Evolutionary conservation across 2,888 invertebrate species (phyloP).

Genomic region (Flexamia atlantica): DNA sequence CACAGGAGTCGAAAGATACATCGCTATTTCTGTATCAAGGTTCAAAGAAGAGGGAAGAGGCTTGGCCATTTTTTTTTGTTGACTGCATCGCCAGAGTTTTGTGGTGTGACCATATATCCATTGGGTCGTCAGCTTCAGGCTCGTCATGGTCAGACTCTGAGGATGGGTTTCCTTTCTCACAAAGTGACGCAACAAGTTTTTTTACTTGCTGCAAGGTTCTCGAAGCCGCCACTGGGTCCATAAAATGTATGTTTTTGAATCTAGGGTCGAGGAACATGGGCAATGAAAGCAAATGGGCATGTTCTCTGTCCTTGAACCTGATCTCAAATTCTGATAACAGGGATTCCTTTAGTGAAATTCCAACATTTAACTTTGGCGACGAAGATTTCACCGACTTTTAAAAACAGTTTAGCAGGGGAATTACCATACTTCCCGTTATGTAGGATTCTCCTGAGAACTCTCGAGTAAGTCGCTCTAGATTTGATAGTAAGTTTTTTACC

Average conservation of each 20-base stretch:
- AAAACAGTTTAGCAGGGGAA: conserved; percentile 52
- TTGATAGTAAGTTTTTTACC: background rate
- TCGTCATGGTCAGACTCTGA: conserved; percentile 7
- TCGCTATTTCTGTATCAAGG: conserved; percentile 34
- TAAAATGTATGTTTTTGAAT: conserved; percentile 60
- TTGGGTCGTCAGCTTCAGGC: background rate
- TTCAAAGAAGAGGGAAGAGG: background rate
- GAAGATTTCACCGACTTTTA: background rate
- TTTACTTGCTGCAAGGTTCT: conserved; percentile 16
- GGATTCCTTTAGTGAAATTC: conserved; percentile 3
- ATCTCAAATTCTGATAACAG: background rate
- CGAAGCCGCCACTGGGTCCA: background rate
- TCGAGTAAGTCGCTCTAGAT: conserved; percentile 18
- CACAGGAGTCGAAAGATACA: conserved; percentile 60
- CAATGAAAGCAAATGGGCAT: background rate
- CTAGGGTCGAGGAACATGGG: conserved; percentile 38
- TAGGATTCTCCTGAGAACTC: conserved; percentile 41
- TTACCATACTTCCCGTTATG: conserved; percentile 27
- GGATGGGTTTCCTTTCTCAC: background rate
- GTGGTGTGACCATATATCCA: conserved; percentile 37
- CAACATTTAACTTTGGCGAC: background rate
- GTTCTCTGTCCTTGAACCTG: conserved; percentile 43
- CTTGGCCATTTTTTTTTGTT: background rate
- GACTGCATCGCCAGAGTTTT: background rate
- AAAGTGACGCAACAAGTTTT: background rate